Evolutionary conservation across 2,888 invertebrate genomes (phyloP).

Genomic region (Antheraea assamensis): DNA sequence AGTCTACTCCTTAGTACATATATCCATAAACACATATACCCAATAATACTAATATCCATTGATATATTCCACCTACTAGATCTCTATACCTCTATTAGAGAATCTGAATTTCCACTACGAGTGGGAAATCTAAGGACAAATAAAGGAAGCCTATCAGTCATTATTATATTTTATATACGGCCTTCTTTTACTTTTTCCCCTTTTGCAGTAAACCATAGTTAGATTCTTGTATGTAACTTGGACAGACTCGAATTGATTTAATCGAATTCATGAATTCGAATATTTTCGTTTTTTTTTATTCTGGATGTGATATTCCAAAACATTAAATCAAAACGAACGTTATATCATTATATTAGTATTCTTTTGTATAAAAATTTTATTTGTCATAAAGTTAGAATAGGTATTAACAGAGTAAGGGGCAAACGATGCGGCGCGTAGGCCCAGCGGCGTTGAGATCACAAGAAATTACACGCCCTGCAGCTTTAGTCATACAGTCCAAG

Average conservation of each 20-base stretch:
- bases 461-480: slow-evolving; percentile 63
- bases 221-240: too few relatives aligned
- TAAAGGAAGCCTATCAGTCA: too few relatives aligned
- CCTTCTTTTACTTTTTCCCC: too few relatives aligned
- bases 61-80: neutral
- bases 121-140: too few relatives aligned
- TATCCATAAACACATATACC: too few relatives aligned
- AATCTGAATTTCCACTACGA: too few relatives aligned
- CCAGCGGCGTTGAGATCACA: slow-evolving; percentile 57
- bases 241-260: too few relatives aligned
- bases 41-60: neutral
- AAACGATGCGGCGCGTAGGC: slow-evolving; percentile 40
- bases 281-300: neutral
- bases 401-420: slow-evolving; percentile 55
- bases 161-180: too few relatives aligned
- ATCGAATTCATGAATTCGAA: too few relatives aligned
- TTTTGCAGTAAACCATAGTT: too few relatives aligned
- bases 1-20: neutral
- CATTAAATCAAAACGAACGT: neutral
- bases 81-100: neutral
- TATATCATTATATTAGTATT: neutral
- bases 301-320: neutral
- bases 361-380: slow-evolving; percentile 27
- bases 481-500: slow-evolving; percentile 42
- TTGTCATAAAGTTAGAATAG: slow-evolving; percentile 39